These are phyloP conservation scores for Catamblyrhynchus diadema DNA, from an alignment of 2,797 vertebrate genomes.

Conservation along the genomic window DNA sequence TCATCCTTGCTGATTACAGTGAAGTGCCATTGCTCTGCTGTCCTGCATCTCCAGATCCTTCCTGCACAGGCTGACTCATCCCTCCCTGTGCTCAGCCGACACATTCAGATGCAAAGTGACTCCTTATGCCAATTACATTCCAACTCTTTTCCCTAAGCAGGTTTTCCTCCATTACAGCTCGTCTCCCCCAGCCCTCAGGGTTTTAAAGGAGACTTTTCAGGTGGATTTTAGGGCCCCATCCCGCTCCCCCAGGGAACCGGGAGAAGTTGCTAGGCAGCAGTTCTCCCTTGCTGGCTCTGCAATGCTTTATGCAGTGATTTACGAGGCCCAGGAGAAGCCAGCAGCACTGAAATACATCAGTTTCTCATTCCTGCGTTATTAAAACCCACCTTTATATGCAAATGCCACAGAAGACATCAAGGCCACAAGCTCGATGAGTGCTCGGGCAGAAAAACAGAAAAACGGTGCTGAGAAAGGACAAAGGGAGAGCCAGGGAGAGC, in stretches of 20 bases:
- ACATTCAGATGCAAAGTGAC: constrained; percentile 22
- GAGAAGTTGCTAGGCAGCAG: constrained; percentile 43
- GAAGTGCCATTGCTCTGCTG: background rate
- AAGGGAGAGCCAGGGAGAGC: background rate
- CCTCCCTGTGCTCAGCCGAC: background rate
- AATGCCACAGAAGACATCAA: background rate
- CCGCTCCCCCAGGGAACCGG: background rate
- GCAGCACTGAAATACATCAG: constrained; percentile 59
- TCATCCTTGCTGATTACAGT: background rate
- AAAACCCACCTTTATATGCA: constrained; percentile 24
- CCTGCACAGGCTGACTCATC: constrained; percentile 30
- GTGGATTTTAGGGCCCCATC: background rate
- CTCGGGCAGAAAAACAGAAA: background rate
- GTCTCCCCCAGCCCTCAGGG: background rate
- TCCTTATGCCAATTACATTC: constrained; percentile 38
- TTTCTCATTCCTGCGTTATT: constrained; percentile 16
- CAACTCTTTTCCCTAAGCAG: background rate
- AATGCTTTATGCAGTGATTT: constrained; percentile 37
- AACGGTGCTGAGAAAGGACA: background rate
- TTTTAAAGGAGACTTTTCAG: constrained; percentile 19
- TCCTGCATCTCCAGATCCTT: background rate
- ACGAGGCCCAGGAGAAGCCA: constrained; percentile 23
- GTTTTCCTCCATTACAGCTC: background rate
- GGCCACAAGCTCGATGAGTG: background rate
- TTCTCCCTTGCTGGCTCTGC: constrained; percentile 36